Conservation (phyloP, 2,113 vertebrate species). For the Larimichthys crocea region DNA sequence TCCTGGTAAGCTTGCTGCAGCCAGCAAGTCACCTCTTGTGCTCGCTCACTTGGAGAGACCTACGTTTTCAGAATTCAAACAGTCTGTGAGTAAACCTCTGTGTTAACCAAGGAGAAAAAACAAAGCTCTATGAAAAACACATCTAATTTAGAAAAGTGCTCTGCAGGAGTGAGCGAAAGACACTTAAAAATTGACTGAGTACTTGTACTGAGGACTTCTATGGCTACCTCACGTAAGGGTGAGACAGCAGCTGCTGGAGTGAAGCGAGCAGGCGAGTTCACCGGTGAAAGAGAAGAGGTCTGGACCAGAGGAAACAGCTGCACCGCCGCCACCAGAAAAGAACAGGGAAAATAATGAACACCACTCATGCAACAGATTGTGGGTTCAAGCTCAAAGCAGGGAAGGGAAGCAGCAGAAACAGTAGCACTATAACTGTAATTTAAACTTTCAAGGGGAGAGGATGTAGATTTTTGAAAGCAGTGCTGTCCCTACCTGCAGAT, state of each 20-base stretch:
- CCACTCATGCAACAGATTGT: background rate
- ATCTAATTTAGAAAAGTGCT: background rate
- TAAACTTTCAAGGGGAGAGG: background rate
- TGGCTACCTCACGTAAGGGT: slow-evolving; percentile 54
- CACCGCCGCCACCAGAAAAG: slow-evolving; percentile 28
- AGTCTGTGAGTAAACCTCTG: background rate
- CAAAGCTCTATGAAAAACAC: background rate
- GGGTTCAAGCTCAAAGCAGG: background rate
- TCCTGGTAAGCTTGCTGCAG: slow-evolving; percentile 56
- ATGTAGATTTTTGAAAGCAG: background rate
- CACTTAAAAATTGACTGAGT: too few species aligned
- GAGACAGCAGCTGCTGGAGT: slow-evolving; percentile 59
- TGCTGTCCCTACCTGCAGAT: slow-evolving; percentile 81
- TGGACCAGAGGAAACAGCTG: slow-evolving; percentile 66
- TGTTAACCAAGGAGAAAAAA: background rate
- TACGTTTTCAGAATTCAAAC: background rate
- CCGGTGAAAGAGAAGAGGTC: slow-evolving; percentile 49
- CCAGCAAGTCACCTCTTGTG: slow-evolving; percentile 54
- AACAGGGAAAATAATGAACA: slow-evolving; percentile 16
- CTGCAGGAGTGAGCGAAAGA: background rate
- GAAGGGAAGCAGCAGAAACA: background rate
- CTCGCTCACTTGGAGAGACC: slow-evolving; percentile 49
- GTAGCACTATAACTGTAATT: background rate
- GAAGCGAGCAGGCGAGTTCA: slow-evolving; percentile 40
- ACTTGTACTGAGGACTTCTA: background rate